Percentiles rank a stretch among this genome's conserved stretches.
Conservation (phyloP, 2,113 vertebrate genomes). For the Petrocephalus microphthalmus region DNA sequence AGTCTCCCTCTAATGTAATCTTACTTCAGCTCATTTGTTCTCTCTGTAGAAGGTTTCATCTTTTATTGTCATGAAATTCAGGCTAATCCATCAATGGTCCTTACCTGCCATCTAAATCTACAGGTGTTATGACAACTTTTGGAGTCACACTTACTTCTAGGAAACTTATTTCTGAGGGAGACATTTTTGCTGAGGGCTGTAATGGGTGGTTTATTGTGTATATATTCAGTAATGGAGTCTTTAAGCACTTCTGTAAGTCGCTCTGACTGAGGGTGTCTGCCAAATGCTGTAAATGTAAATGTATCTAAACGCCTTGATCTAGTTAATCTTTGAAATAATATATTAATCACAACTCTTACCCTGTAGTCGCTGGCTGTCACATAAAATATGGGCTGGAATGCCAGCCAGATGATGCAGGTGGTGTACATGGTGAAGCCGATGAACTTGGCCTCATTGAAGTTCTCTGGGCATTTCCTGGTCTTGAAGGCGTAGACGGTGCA, state of each 20-base stretch:
- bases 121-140: constrained; percentile 27
- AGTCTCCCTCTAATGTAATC: neutral
- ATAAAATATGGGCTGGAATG: constrained; percentile 97
- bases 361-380: constrained; percentile 97
- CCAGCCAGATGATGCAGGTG: constrained; percentile 99
- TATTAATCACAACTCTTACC: constrained; percentile 59
- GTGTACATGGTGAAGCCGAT: constrained; percentile 99
- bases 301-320: neutral
- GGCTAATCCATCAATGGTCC: constrained; percentile 44
- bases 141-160: neutral
- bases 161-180: neutral
- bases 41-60: neutral
- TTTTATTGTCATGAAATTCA: constrained; percentile 40
- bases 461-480: constrained; percentile 95
- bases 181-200: neutral
- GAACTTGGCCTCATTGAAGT: constrained; percentile 98
- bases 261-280: too few species aligned
- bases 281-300: too few species aligned
- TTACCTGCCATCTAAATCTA: constrained; percentile 32
- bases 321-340: neutral
- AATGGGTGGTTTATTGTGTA: neutral
- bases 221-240: too few species aligned
- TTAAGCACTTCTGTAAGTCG: too few species aligned
- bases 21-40: constrained; percentile 42
- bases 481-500: constrained; percentile 98